Conservation (phyloP, 2,797 vertebrate genomes). For the Chrysocyon brachyurus region DNA sequence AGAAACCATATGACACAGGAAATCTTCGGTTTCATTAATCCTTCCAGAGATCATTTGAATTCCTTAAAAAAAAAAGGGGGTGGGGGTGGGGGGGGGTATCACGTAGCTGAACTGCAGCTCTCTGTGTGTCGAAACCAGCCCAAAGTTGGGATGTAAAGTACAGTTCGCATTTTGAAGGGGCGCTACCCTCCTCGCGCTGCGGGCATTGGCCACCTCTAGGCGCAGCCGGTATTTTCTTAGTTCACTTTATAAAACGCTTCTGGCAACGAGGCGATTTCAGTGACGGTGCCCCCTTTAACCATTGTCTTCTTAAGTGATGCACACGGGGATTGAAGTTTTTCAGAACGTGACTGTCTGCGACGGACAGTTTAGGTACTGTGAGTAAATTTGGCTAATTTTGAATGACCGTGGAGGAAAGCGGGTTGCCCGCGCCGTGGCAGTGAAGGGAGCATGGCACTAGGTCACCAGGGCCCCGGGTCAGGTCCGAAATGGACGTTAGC, state of each 20-base stretch:
- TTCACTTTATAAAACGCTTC: slow-evolving; percentile 37
- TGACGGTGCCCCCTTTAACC: background rate
- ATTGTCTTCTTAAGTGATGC: background rate
- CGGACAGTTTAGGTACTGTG: background rate
- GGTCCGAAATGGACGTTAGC: background rate
- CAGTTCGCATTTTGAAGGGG: background rate
- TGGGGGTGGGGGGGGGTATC: too few relatives aligned
- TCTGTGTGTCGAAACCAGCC: background rate
- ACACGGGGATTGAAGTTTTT: background rate
- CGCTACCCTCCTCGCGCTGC: background rate
- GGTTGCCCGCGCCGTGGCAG: background rate
- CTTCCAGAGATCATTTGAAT: slow-evolving; percentile 7
- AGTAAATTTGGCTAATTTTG: slow-evolving; percentile 28
- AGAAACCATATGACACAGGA: slow-evolving; percentile 21
- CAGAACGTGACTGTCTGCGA: background rate
- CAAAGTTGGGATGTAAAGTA: background rate
- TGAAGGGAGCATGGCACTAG: background rate
- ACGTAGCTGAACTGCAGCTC: background rate
- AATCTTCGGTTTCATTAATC: slow-evolving; percentile 56
- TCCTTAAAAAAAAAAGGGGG: background rate
- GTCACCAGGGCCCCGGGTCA: background rate
- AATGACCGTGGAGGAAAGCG: slow-evolving; percentile 10
- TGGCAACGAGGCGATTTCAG: background rate
- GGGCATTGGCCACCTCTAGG: background rate
- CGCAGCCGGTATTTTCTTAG: background rate